Evolutionary conservation across 2,797 vertebrate genomes (phyloP), one percentile per base, ranked within the genome.

Genomic region (Acrossocheilus fasciatus): DNA sequence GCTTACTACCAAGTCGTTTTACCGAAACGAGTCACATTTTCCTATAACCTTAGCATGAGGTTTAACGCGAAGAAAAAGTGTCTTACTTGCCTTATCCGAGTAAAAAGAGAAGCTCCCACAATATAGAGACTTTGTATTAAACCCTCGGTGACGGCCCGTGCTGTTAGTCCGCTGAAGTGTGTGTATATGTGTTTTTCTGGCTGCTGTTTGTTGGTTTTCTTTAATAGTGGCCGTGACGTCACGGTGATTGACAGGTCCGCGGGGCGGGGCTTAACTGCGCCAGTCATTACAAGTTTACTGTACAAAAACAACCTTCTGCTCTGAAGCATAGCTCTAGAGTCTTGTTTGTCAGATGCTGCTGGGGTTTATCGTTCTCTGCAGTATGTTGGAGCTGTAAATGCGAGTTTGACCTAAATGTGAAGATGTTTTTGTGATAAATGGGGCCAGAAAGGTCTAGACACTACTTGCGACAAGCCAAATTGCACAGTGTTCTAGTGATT

Each of bases 141-240:
- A 26, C 47, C 76, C 50, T 43, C 15, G 8, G 12, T 34, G 23
- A 18, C 41, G 68, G 50, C 9, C 52, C 70, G 50, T 9, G 43
- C 74, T 18, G 34, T 2, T 57, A 59, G 3, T 50, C 77, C 77
- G 43, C 54, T 59, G 84, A 8, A 6, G 50, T 47, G 15, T 66
- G 62, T 73, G 69, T 62, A 23, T 50, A 47, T 82, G 78, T 83
- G 82, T 52, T 75, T 81, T 79, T 57, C 66, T 45, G 82, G n/a
- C 75, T n/a, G 83, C 81, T 84, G 90, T 89, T 84, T 91, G 90
- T 86, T 88, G 83, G 23, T 84, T 90, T 90, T 90, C 88, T 90
- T 89, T 88, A 87, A 81, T 54, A 62, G 52, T 23, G n/a, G 4
- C 0, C 17, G 26, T 75, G 84, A 70, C 84, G 88, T 87, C 62